Base-by-base conservation (phyloP, 2,797 vertebrate species). In the Gymnoscopelus braueri region DNA sequence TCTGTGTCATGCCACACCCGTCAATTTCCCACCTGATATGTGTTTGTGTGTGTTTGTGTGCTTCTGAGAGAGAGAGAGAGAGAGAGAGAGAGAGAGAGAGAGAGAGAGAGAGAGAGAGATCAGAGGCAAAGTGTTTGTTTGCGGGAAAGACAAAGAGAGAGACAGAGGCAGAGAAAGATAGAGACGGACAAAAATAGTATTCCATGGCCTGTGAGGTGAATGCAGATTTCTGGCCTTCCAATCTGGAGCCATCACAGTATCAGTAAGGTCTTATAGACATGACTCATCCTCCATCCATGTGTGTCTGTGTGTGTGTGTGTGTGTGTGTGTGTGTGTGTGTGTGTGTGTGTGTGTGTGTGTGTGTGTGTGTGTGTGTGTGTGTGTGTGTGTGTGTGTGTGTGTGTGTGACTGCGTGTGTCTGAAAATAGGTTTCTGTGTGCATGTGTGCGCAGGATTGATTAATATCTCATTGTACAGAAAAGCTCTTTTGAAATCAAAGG, bases 1-100 rank as follows among this genome's bases (percentile, higher is more conserved):
- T 83, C 90, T 89, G 91, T 93, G 95, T 95, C 94, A 94, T 95
- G 94, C 94, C 90, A 88, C 86, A 74, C 78, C 90, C 60, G 72
- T 67, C 78, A 75, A 65, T 72, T 71, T 55, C 51, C 44, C 83
- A 69, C 79, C 84, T 81, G 70, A 48, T 63, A 12, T 39, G 19
- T n/a, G 23, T 12, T 10, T 8, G 3, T 60, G 48, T 32, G 47
- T 51, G 26, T 10, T 24, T 50, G 49, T 44, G 23, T 49, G 39
- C 14, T 12, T 12, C 9, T 19, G 26, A 64, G 24, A 62, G 24
- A 23, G 44, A 26, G 2, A 47, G 35, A 61, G 58, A 51, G 7
- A 13, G 14, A 60, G 32, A 14, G 58, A 39, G 57, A 35, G 26
- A 6, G 32, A 13, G 63, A 69, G 60, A 62, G 60, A 69, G 65